Base-by-base conservation (phyloP, 2,113 vertebrate species). In the Platysternon megacephalum region DNA sequence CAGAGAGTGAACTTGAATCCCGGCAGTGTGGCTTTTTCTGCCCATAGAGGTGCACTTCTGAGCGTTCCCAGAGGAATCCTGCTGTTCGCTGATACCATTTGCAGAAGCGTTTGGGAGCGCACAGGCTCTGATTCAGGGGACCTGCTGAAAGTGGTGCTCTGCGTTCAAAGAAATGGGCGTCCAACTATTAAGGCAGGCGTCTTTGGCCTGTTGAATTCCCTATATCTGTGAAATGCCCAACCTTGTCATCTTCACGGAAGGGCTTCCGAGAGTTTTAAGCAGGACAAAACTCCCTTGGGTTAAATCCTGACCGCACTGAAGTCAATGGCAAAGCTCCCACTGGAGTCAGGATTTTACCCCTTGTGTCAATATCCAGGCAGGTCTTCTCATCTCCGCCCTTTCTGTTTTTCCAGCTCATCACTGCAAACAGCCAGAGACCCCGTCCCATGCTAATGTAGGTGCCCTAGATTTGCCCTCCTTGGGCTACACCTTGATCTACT, bases 401-500 rank as follows among this genome's bases (percentile, higher is more conserved):
- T n/a, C 55, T n/a, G 13, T 26, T 80, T 21, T 2, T 84, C 1
- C 94, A 99, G 99, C 99, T 91, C 99, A 99, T 96, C 99, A 99
- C 98, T 99, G 99, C 94, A 99, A 97, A 96, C 99, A 99, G 95
- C 99, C 99, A 0, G 99, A 99, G 98, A 98, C 99, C 3, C 99
- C 99, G 0, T 97, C 98, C 65, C 99, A 99, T 17, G 99, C 99
- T 92, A 99, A 99, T 24, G 99, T 99, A 1, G 98, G 99, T 3
- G 99, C 99, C 78, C 98, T 99, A 97, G 99, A 99, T 95, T 96
- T 99, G 97, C 99, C 99, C 2, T 99, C 99, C 14, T 98, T 99
- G 95, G 99, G 99, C 91, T 99, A 99, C 98, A 99, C 99, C 0
- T 98, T 99, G 97, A 99, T 99, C 98, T 99, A 99, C 95, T 99